These are phyloP conservation scores for Heliocidaris tuberculata DNA, from an alignment of 35 echinoderm and acorn worm genomes.

Conservation along the genomic window DNA sequence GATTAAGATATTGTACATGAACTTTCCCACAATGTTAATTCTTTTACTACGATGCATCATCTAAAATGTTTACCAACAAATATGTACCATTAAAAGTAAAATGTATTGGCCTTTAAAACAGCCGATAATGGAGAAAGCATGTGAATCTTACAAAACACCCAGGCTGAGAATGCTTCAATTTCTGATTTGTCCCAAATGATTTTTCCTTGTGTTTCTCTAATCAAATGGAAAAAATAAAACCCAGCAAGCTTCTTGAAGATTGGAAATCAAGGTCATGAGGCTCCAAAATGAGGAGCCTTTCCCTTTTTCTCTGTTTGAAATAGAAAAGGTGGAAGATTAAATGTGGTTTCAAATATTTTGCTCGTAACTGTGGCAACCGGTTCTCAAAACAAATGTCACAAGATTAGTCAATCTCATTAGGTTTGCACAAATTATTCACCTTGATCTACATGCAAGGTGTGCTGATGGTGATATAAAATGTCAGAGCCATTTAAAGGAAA, in stretches of 20 bases:
- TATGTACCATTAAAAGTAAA: too few relatives aligned
- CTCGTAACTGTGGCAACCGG: neutral
- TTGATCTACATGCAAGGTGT: neutral
- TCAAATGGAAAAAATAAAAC: neutral
- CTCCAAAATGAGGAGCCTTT: neutral
- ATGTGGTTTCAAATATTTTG: neutral
- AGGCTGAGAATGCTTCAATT: neutral
- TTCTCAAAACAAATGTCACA: neutral
- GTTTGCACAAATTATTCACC: neutral
- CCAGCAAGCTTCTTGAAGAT: neutral
- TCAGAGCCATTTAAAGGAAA: neutral
- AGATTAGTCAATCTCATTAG: neutral
- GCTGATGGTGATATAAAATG: neutral
- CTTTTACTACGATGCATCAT: too few relatives aligned
- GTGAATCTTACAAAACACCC: too few relatives aligned
- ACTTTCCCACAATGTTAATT: too few relatives aligned
- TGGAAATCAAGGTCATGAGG: neutral
- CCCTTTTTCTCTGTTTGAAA: neutral
- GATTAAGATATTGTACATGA: too few relatives aligned
- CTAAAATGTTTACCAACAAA: too few relatives aligned
- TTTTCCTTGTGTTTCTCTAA: neutral
- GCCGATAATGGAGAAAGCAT: too few relatives aligned
- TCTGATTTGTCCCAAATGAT: neutral
- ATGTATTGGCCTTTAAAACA: too few relatives aligned
- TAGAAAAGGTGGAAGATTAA: neutral